Conservation (phyloP, 2,888 invertebrate genomes). For the Sphaerophoria taeniata region DNA sequence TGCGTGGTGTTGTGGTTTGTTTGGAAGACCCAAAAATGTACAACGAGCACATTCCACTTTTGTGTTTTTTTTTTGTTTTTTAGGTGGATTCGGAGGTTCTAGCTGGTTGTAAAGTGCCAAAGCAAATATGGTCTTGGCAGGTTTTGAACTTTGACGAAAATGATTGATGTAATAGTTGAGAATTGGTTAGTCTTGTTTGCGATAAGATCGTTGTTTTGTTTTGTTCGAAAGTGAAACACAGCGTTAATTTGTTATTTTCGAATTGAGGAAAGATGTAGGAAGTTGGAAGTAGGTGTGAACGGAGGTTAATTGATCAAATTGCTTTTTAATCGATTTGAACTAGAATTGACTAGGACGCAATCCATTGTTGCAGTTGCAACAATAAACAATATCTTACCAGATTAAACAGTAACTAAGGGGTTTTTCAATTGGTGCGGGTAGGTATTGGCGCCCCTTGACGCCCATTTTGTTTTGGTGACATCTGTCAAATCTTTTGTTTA, state of each 20-base stretch:
- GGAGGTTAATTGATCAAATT: background rate
- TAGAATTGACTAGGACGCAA: too few relatives aligned
- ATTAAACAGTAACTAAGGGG: too few relatives aligned
- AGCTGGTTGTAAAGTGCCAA: background rate
- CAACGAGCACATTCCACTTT: slow-evolving; percentile 1
- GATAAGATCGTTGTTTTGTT: slow-evolving; percentile 12
- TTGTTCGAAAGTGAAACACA: background rate
- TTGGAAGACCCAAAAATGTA: slow-evolving; percentile 15
- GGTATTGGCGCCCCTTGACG: too few relatives aligned
- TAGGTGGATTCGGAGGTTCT: background rate
- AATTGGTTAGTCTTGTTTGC: slow-evolving; percentile 31
- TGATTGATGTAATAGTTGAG: slow-evolving; percentile 45
- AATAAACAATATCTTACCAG: too few relatives aligned
- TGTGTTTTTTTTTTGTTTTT: background rate
- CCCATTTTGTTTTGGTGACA: too few relatives aligned
- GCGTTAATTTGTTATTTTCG: slow-evolving; percentile 18
- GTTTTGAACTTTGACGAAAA: slow-evolving; percentile 13
- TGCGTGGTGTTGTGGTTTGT: slow-evolving; percentile 27
- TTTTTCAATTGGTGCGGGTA: too few relatives aligned
- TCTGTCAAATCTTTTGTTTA: too few relatives aligned
- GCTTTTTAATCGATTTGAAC: too few relatives aligned
- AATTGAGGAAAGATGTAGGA: background rate
- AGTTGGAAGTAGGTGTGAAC: background rate
- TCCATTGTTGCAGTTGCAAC: too few relatives aligned
- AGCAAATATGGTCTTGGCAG: slow-evolving; percentile 41